Conservation (phyloP, 1,140 invertebrate genomes). For the Meloidogyne floridensis region DNA sequence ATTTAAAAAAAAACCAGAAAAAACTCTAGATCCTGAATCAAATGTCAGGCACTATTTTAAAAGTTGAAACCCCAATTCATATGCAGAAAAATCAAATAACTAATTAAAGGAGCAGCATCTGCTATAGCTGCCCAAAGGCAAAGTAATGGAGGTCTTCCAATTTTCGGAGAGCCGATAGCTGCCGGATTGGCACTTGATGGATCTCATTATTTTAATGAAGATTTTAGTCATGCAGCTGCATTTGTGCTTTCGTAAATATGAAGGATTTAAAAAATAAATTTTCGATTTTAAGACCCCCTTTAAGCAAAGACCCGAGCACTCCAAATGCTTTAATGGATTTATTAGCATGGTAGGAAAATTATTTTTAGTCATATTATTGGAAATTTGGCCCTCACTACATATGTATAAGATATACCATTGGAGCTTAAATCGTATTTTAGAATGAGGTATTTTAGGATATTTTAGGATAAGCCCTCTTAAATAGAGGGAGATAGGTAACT, state of each 20-base stretch:
- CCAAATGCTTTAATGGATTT: constrained; percentile 81
- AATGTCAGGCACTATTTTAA: too few species aligned
- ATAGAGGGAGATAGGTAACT: too few species aligned
- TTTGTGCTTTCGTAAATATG: constrained; percentile 71
- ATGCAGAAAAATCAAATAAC: too few species aligned
- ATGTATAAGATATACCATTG: too few species aligned
- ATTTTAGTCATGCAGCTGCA: constrained; percentile 66
- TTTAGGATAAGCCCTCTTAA: too few species aligned
- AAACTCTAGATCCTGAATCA: too few species aligned
- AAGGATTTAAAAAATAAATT: background rate
- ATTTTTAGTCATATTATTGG: background rate
- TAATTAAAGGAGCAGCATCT: constrained; percentile 76
- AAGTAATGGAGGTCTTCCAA: constrained; percentile 72
- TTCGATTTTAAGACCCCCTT: constrained; percentile 78
- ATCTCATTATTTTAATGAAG: constrained; percentile 76
- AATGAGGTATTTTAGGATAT: too few species aligned
- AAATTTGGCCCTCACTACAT: too few species aligned
- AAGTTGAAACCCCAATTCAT: too few species aligned
- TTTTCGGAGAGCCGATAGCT: constrained; percentile 89
- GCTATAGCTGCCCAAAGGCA: constrained; percentile 76
- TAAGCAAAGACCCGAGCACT: constrained; percentile 81
- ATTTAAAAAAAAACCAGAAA: too few species aligned
- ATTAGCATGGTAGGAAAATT: constrained; percentile 75
- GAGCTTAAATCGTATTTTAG: too few species aligned
- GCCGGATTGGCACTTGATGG: constrained; percentile 82